Evolutionary conservation across 1,140 invertebrate species (phyloP), one percentile per base, ranked within the genome.

Genomic region (Trypoxylus dichotomus): DNA sequence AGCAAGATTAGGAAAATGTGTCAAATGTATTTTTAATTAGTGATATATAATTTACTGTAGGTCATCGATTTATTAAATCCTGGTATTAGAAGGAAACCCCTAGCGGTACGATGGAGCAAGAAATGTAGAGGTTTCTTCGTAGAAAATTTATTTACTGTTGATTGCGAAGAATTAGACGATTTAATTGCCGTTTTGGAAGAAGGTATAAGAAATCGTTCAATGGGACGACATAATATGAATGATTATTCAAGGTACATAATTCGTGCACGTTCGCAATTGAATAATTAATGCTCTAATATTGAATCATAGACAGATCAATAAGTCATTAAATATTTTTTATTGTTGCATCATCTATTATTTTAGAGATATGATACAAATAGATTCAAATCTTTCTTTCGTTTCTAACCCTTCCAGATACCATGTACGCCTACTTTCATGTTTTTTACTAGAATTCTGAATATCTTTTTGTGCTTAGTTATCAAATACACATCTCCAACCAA

Each of bases 161-260:
- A 97, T 83, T 98, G 97, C 84, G 95, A 97, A 85, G 93, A 97
- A 82, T 87, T 97, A n/a, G 96, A 98, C 81, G 97, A 98, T 87
- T 88, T 98, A 41, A 90, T 97, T 80, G 96, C 96, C 5, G 96
- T 98, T 54, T 88, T 98, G 25, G 96, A 98, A 89, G 97, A 98
- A 93, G 97, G 97, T 94, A 93, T 95, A 91, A 90, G 92, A 77
- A 96, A 97, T 86, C 89, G 95, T 77, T 92, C 94, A 7, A 91
- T 96, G 1, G 95, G 96, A 60, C 88, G 92, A 24, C 98, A 98
- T 86, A 95, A 95, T 79, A 98, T 99, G 97, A 99, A 99, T 86
- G 94, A 97, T 74, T 92, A 97, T 85, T 98, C 96, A 0, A 97
- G 96, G 74, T 85, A 37, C 29, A 74, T 74, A 25, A 41, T 43